Conservation (phyloP, 2,797 vertebrate genomes). For the Sebastes trivittatus region DNA sequence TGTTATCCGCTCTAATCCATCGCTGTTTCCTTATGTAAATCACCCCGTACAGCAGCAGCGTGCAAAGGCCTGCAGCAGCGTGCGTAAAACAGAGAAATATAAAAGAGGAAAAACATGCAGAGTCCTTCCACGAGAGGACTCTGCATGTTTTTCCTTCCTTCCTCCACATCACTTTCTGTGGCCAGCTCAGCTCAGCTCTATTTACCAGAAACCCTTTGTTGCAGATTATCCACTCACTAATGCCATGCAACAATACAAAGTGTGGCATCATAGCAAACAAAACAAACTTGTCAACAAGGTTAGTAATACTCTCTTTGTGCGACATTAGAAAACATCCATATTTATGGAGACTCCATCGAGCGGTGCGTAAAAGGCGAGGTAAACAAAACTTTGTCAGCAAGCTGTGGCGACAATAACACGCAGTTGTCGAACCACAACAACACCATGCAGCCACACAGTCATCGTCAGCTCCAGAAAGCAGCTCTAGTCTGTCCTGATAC, state of each 20-base stretch:
- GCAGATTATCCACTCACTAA: conserved; percentile 79
- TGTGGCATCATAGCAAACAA: not conserved
- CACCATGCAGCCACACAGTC: conserved; percentile 3
- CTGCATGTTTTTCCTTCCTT: conserved; percentile 28
- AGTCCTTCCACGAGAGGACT: conserved; percentile 47
- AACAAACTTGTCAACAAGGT: conserved; percentile 62
- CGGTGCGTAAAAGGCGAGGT: conserved; percentile 22
- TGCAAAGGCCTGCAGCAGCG: conserved; percentile 44
- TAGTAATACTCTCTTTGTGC: not conserved
- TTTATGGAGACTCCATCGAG: not conserved
- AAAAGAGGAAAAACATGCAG: conserved; percentile 29
- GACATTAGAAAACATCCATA: not conserved
- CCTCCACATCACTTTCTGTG: conserved; percentile 43
- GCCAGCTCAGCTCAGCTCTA: conserved; percentile 66
- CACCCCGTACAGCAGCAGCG: conserved; percentile 1
- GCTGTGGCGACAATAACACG: conserved; percentile 29
- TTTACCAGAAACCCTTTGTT: conserved; percentile 83
- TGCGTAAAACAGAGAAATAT: conserved; percentile 11
- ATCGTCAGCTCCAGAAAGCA: not conserved
- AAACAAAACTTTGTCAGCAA: conserved; percentile 70
- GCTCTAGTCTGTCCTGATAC: conserved; percentile 27
- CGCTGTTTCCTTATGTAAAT: conserved; percentile 52
- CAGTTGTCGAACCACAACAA: conserved; percentile 6
- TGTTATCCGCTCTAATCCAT: conserved; percentile 68
- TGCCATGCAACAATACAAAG: conserved; percentile 56